Evolutionary conservation across 1,140 invertebrate genomes (phyloP).

Genomic region (Neocloeon triangulifer): DNA sequence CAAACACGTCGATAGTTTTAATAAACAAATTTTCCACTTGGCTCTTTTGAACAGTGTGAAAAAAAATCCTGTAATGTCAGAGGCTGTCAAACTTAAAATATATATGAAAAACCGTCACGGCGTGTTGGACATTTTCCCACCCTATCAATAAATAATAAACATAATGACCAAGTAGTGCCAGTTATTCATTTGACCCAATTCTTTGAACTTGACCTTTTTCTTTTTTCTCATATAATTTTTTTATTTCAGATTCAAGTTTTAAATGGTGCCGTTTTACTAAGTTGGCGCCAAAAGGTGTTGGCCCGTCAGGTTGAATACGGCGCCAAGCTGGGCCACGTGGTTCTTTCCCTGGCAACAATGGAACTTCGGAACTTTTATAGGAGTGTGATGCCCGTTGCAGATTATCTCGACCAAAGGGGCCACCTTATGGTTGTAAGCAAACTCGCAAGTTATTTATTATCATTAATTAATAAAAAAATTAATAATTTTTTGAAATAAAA

Average conservation of each 20-base stretch:
- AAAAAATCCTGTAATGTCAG: too few species aligned
- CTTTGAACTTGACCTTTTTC: not conserved
- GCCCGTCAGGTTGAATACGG: slow-evolving; percentile 77
- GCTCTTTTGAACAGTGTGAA: too few species aligned
- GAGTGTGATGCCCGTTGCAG: slow-evolving; percentile 69
- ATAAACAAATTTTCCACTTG: too few species aligned
- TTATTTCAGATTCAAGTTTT: slow-evolving; percentile 56
- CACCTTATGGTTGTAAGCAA: slow-evolving; percentile 54
- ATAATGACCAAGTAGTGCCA: too few species aligned
- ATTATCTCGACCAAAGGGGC: slow-evolving; percentile 69
- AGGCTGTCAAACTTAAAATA: too few species aligned
- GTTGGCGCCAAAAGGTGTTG: slow-evolving; percentile 61
- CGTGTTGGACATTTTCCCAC: too few species aligned
- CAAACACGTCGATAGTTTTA: too few species aligned
- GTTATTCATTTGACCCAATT: not conserved
- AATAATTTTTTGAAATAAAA: too few species aligned
- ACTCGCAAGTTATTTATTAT: not conserved
- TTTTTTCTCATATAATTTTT: slow-evolving; percentile 7
- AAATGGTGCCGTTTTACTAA: slow-evolving; percentile 60
- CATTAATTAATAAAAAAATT: slow-evolving; percentile 5
- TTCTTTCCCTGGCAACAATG: slow-evolving; percentile 61
- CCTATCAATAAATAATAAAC: too few species aligned
- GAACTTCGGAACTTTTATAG: slow-evolving; percentile 73
- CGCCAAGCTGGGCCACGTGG: slow-evolving; percentile 64
- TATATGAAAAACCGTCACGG: too few species aligned